Evolutionary conservation across 2,113 vertebrate species (phyloP).

Genomic region (Cyprinodon tularosa): DNA sequence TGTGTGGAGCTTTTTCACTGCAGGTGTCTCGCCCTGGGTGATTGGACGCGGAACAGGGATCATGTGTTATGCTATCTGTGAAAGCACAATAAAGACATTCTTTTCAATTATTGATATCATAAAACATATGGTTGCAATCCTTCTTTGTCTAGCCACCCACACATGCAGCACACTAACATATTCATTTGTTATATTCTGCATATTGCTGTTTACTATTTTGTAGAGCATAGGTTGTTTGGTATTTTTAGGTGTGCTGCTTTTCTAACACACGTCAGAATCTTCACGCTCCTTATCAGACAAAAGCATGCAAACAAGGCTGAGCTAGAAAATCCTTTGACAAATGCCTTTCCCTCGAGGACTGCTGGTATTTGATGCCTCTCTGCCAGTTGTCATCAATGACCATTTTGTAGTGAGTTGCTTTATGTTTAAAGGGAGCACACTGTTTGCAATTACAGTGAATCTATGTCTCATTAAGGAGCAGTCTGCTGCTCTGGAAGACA

Average conservation of each 20-base stretch:
- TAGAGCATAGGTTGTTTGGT: slow-evolving; percentile 9
- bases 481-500: slow-evolving; percentile 24
- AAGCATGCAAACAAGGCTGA: slow-evolving; percentile 56
- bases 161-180: slow-evolving; percentile 1
- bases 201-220: slow-evolving; percentile 4
- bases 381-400: slow-evolving; percentile 58
- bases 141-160: background rate
- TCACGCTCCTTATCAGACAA: slow-evolving; percentile 59
- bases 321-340: slow-evolving; percentile 65
- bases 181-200: background rate
- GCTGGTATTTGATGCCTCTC: slow-evolving; percentile 48
- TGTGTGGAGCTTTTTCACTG: slow-evolving; percentile 31
- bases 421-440: slow-evolving; percentile 52
- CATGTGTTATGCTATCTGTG: background rate
- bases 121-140: slow-evolving; percentile 4
- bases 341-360: slow-evolving; percentile 41
- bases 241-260: slow-evolving; percentile 42
- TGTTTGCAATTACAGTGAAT: slow-evolving; percentile 62
- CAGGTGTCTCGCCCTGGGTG: slow-evolving; percentile 20
- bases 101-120: slow-evolving; percentile 18
- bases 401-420: slow-evolving; percentile 54
- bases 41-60: slow-evolving; percentile 1
- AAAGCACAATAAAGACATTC: slow-evolving; percentile 6
- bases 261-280: slow-evolving; percentile 51
- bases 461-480: slow-evolving; percentile 70